Percentiles rank a stretch among this genome's conserved stretches.
These are phyloP conservation scores for Melanostoma scalare DNA, from an alignment of 2,888 invertebrate genomes.

Conservation along the genomic window DNA sequence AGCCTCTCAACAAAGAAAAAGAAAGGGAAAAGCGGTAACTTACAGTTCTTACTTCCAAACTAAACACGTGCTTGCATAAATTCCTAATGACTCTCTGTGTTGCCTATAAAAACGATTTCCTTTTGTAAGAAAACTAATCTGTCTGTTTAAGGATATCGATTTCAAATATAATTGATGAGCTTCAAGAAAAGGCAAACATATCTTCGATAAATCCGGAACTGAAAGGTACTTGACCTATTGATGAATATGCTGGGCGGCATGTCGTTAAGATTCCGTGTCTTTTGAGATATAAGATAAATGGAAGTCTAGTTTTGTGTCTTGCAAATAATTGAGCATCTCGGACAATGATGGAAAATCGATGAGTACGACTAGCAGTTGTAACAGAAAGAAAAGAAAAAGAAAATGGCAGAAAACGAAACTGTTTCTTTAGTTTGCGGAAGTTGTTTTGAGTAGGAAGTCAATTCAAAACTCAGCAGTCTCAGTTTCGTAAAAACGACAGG, in stretches of 20 bases:
- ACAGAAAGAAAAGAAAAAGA: no score
- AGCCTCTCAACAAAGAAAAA: not conserved
- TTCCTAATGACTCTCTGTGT: constrained; percentile 49
- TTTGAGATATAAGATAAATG: no score
- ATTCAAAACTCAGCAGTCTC: no score
- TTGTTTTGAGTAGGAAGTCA: no score
- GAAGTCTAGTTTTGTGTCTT: no score
- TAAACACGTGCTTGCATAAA: constrained; percentile 59
- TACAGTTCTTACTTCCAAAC: constrained; percentile 11
- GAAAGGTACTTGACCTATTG: not conserved
- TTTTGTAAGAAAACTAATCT: constrained; percentile 6
- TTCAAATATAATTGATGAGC: constrained; percentile 11
- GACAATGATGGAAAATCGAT: not conserved
- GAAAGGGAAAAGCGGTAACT: constrained; percentile 23
- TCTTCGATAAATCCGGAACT: not conserved
- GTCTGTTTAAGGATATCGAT: constrained; percentile 6
- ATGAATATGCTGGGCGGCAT: not conserved
- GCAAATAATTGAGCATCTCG: not conserved
- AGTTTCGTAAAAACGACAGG: no score
- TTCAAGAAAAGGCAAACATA: not conserved
- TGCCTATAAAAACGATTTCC: not conserved
- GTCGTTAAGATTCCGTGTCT: no score
- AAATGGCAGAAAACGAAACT: no score
- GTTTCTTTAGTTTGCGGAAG: no score
- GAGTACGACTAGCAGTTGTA: no score